Evolutionary conservation across 92 coral and sea anemone genomes (phyloP), one percentile per base, ranked within the genome.

Genomic region (Porites evermanni): DNA sequence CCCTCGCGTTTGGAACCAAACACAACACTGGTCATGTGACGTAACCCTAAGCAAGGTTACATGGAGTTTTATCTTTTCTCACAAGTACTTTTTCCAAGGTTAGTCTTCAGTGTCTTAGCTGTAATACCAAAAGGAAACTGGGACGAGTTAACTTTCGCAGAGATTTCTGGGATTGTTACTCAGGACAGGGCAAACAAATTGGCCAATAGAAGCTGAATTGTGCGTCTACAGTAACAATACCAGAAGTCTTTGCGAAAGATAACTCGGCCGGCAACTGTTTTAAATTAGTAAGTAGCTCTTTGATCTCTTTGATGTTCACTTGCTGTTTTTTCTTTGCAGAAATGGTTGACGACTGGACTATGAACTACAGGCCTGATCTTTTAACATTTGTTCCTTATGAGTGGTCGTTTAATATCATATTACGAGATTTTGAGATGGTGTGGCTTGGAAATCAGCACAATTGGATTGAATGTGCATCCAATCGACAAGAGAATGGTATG

Each of bases 21-120:
- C 98, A 1, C 99, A 97, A 75, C 99, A 97, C 87, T 97, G 99
- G 99, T 63, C 96, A 13, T 94, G 96, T 81, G 99, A 97, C 79
- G 74, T 97, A 68, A 93, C 91, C 53, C 91, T 92, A 10, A 69
- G 80, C 83, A 92, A 94, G 72, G 98, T 94, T 59, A 91, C 99
- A 3, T 95, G 98, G 98, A 92, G 90, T 81, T 97, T 95, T 81
- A 87, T 97, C 72, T 97, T 97, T 93, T 94, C 98, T 56, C 99
- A 97, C 94, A 97, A 97, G 88, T 95, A 86, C 91, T 97, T 89
- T 80, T 97, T 97, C 75, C 98, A 97, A 97, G 99, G 99, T 97
- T 58, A 44, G 92, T 3, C 17, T 26, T 60, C 12, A 44, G 47
- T 24, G 21, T 0, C 6, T 67, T 80, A 2, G 16, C 13, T 56